phyloP scores from a whole-genome alignment of 2,888 invertebrate genomes.

The Macrophya alboannulata region DNA sequence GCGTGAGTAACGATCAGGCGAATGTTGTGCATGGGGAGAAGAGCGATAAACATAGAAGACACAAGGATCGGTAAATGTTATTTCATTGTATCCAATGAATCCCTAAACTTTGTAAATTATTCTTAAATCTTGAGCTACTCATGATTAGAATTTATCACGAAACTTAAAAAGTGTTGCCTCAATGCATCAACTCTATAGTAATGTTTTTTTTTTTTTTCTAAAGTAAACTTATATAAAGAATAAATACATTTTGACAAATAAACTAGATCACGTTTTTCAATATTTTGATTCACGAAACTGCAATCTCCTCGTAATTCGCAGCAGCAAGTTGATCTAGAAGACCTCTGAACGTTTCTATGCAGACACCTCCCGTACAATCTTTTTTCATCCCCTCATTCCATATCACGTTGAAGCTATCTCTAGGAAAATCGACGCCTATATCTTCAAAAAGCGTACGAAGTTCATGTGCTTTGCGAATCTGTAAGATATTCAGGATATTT shows the following conservation, averaged over 20 bases:
- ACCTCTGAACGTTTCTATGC: slow-evolving; percentile 69
- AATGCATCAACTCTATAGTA: background rate
- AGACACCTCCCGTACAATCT: slow-evolving; percentile 68
- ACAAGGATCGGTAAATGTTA: slow-evolving; percentile 17
- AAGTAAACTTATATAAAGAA: slow-evolving; percentile 22
- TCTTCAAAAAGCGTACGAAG: slow-evolving; percentile 66
- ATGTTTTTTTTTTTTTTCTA: background rate
- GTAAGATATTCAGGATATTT: slow-evolving; percentile 29
- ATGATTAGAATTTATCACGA: background rate
- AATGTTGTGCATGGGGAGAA: slow-evolving; percentile 64
- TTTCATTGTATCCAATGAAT: background rate
- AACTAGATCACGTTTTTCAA: background rate
- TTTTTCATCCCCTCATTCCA: slow-evolving; percentile 69
- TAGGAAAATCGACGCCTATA: slow-evolving; percentile 68
- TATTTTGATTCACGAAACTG: background rate
- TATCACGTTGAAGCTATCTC: slow-evolving; percentile 68
- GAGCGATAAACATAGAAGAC: slow-evolving; percentile 60
- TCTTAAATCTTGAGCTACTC: background rate
- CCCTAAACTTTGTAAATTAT: slow-evolving; percentile 12
- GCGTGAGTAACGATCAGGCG: slow-evolving; percentile 58
- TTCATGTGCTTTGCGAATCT: slow-evolving; percentile 67
- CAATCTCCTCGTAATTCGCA: slow-evolving; percentile 18
- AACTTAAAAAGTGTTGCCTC: background rate
- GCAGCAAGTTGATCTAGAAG: slow-evolving; percentile 47
- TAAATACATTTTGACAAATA: slow-evolving; percentile 28